Evolutionary conservation across 92 coral and sea anemone species (phyloP), one percentile per base, ranked within the genome.

Genomic region (Anthopleura xanthogrammica): DNA sequence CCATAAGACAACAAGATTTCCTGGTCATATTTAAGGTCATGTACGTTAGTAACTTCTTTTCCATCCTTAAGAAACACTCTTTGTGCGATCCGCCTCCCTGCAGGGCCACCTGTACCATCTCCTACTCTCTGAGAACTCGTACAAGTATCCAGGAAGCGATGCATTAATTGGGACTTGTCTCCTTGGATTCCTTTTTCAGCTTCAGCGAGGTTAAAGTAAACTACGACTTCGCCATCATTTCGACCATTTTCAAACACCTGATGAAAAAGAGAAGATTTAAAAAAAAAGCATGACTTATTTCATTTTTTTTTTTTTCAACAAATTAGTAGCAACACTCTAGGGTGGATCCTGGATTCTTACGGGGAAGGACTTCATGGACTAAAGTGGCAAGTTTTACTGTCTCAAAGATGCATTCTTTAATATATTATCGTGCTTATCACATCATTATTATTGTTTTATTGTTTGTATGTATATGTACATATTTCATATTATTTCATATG

Each of bases 1-100:
- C 98, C 98, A 87, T 94, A 95, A 3, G 98, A 95, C 86, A 95
- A 71, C 98, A 98, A 95, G 60, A 95, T 92, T 64, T 91, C 94
- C 80, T 95, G 95, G 75, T 94, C 98, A 80, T 92, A 94, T 54
- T 85, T 83, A 86, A 95, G 85, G 73, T 90, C 95, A 60, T 89
- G 93, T 0, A 95, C 94, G 60, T 90, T 84, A 20, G 83, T 83
- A 17, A 95, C 86, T 72, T 92, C 98, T 60, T 85, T 82, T 24
- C 98, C 98, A 84, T 95, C 93, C 85, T 92, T 83, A 16, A 90
- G 82, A 73, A 91, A 95, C 65, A 95, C 90, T 81, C 93, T 94
- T 82, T 80, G 91, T 29, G 98, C 98, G 74, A 95, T 84, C 82
- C 86, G 72, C 11, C 96, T 68, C 20, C 98, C 98, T 0, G 95